Base-by-base conservation (phyloP, 2,797 vertebrate species). In the Otolemur crassicaudatus region DNA sequence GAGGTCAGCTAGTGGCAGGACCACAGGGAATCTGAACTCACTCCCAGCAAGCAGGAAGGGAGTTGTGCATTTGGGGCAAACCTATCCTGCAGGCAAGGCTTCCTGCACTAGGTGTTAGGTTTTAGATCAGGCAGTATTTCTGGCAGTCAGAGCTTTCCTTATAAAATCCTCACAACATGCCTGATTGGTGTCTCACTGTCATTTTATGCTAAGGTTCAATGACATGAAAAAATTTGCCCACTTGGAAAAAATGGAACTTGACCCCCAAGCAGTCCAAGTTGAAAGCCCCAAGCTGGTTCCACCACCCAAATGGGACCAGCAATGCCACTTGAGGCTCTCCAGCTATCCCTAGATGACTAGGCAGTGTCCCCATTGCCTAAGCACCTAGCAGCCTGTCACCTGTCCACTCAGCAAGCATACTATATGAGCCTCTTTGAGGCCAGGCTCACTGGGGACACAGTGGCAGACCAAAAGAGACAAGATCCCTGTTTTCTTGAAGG, bases 21-120 rank as follows among this genome's bases (percentile, higher is more conserved):
- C 53, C 0, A 0, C 20, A 0, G 79, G 60, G 20, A 13, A 9
- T 65, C 81, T 37, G 81, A 16, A 14, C 27, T 69, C 7, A 4
- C n/a, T 17, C 60, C 37, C 37, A 10, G 8, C 13, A 8, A 7
- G 43, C 14, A 37, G 58, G 56, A 34, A 75, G 49, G 31, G 60
- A 60, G 22, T 27, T 14, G 19, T 1, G 1, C 17, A 22, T 27
- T 8, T 17, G 13, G 81, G 72, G 79, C 63, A 34, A 60, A 31
- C 34, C 19, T 20, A 2, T 58, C 63, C 79, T 9, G 4, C 19
- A 31, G 37, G 49, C 31, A 72, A 19, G 72, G 25, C 70, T 75
- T 31, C 4, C 1, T 1, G 12, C 19, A 1, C 10, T 25, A 23
- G 67, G 56, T 4, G 12, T 3, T 17, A n/a, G 34, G 23, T 43